These are phyloP conservation scores for Irena cyanogastra DNA, from an alignment of 2,113 vertebrate species.

Conservation along the genomic window DNA sequence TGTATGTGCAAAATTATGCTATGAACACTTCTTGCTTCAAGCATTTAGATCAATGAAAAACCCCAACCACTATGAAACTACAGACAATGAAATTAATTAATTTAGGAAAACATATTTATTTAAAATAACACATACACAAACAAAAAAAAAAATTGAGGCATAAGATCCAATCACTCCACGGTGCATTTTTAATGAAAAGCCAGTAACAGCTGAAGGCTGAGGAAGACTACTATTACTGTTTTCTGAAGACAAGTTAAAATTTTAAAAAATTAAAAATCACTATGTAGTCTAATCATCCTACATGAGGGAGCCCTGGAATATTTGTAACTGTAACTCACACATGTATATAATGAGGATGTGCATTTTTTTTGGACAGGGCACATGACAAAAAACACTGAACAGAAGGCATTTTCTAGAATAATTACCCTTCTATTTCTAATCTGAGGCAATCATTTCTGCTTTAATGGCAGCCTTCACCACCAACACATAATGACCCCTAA, in stretches of 20 bases:
- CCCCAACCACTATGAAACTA: not conserved
- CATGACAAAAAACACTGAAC: not conserved
- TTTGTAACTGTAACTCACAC: not conserved
- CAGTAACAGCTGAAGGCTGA: not conserved
- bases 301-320: not conserved
- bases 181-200: not conserved
- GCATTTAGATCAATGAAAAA: not conserved
- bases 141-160: not conserved
- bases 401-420: conserved; percentile 11
- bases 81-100: not conserved
- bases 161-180: not conserved
- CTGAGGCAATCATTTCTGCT: not conserved
- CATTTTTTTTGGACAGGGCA: not conserved
- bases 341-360: not conserved
- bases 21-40: not conserved
- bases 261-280: not conserved
- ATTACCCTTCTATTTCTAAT: not conserved
- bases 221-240: not conserved
- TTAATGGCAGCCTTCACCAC: not conserved
- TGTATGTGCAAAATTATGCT: not conserved
- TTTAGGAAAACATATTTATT: not conserved
- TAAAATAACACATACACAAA: not conserved
- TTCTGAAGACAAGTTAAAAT: not conserved
- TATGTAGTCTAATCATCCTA: not conserved
- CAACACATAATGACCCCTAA: not conserved